Evolutionary conservation across 2,888 invertebrate species (phyloP), one percentile per base, ranked within the genome.

Genomic region (Heliconius cydno): DNA sequence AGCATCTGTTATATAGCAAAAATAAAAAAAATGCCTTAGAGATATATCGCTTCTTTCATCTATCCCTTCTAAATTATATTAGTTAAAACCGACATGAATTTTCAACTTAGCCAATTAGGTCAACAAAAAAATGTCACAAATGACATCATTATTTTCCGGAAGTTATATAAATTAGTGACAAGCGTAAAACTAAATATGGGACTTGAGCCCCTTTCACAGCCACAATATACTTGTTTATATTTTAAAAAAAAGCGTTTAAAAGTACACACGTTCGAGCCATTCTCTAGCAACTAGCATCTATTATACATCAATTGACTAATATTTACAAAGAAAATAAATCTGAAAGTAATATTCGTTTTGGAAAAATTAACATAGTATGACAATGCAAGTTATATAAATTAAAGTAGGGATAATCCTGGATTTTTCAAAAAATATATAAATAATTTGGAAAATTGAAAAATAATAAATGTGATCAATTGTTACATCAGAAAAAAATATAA

Each of bases 201-300:
- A 91, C 88, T 86, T 84, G 84, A 86, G 89, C 87, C 94, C 92
- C 88, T 87, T 91, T 94, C 94, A 94, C 94, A 94, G 94, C 94
- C 94, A 94, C 93, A 90, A 89, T 93, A 93, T 90, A 93, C 89
- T 91, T 90, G 90, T 92, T 92, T 60, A 60, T 60, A 60, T 60
- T n/a, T 10, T 92, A 87, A 88, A 87, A 90, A 90, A 88, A 92
- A 92, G 92, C 93, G 87, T 91, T 90, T 90, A 88, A 91, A 90
- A 92, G 90, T 92, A 92, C 90, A 90, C 90, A 91, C 90, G 88
- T 87, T 87, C 80, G 92, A 91, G 92, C 90, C 88, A 87, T 30
- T 83, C 86, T 86, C 86, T 86, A 63, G n/a, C 38, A 60, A 74
- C 60, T 63, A 38, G 60, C 85, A 85, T 85, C 89, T 90, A 90